Conservation (phyloP, 2,888 invertebrate genomes). For the Drosophila subsilvestris region DNA sequence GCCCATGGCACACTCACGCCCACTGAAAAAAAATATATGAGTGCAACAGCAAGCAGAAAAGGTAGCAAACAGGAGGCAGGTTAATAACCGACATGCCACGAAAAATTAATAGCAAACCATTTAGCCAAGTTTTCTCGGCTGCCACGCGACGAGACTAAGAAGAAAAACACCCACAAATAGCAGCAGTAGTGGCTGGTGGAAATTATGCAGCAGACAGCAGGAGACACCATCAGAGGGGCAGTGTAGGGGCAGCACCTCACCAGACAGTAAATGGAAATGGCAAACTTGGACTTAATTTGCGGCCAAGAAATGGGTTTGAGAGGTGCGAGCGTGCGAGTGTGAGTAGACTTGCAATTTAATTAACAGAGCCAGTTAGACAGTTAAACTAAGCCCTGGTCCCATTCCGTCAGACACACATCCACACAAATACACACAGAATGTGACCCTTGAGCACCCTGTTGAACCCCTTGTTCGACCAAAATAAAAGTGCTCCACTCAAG, state of each 20-base stretch:
- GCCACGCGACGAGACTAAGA: constrained; percentile 40
- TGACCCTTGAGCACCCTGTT: constrained; percentile 18
- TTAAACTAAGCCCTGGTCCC: constrained; percentile 38
- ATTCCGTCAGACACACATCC: background rate
- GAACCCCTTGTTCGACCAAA: constrained; percentile 26
- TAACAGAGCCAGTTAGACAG: constrained; percentile 54
- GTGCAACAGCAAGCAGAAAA: constrained; percentile 23
- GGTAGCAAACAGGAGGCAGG: constrained; percentile 56
- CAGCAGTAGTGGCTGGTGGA: constrained; percentile 43
- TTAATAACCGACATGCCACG: constrained; percentile 75
- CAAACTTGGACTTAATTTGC: constrained; percentile 59
- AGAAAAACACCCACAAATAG: constrained; percentile 56
- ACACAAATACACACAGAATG: constrained; percentile 13
- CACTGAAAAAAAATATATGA: constrained; percentile 45
- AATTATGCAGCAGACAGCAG: constrained; percentile 59
- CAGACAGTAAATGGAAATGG: constrained; percentile 26
- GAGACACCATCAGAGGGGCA: background rate
- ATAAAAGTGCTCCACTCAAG: constrained; percentile 52
- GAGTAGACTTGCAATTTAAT: constrained; percentile 55
- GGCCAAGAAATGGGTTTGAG: constrained; percentile 32
- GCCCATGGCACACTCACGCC: constrained; percentile 50
- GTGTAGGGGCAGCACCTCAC: background rate
- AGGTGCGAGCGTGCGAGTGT: constrained; percentile 5
- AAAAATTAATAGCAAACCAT: constrained; percentile 79
- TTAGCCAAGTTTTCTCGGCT: constrained; percentile 47